Base-by-base conservation (phyloP, 2,113 vertebrate species). In the Numida meleagris region DNA sequence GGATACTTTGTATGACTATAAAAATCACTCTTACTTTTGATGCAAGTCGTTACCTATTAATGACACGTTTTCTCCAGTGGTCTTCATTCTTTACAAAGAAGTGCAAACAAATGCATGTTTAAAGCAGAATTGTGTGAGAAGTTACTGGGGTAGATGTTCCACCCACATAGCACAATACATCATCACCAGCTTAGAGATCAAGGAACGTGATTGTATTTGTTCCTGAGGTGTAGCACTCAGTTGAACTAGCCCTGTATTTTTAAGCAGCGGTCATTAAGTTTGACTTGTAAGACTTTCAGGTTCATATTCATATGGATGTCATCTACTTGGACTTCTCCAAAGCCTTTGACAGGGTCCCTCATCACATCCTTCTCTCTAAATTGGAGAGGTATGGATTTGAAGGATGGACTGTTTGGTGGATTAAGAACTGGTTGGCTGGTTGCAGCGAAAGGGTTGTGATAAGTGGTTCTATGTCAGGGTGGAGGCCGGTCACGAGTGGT, bases 51-150 rank as follows among this genome's bases (percentile, higher is more conserved):
- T 45, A 53, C 12, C 15, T 50, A 45, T 6, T 46, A 29, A 48
- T 2, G 1, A 62, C 74, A 81, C 9, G 20, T 12, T 18, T 86
- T 36, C 65, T 51, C 19, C 51, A 25, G 58, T 31, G 23, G n/a
- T 77, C 6, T 19, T 34, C 23, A 10, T 11, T 74, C 14, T 68
- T 90, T 71, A 45, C 31, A 48, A 58, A 40, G 2, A 27, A 43
- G 17, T 38, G 23, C 10, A 62, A 76, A 72, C 5, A 89, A 42
- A 46, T 0, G 0, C 2, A 40, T 0, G 1, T 17, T 62, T 74
- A 31, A 77, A 78, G 61, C 45, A 55, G 34, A 3, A 12, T 10
- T 25, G 9, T 19, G 24, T 25, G 57, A 89, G 38, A 79, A 29
- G 4, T 45, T 75, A n/a, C 18, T 10, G 24, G 24, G 29, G 20